phyloP scores from a whole-genome alignment of 2,797 vertebrate species.

The Furcifer pardalis region DNA sequence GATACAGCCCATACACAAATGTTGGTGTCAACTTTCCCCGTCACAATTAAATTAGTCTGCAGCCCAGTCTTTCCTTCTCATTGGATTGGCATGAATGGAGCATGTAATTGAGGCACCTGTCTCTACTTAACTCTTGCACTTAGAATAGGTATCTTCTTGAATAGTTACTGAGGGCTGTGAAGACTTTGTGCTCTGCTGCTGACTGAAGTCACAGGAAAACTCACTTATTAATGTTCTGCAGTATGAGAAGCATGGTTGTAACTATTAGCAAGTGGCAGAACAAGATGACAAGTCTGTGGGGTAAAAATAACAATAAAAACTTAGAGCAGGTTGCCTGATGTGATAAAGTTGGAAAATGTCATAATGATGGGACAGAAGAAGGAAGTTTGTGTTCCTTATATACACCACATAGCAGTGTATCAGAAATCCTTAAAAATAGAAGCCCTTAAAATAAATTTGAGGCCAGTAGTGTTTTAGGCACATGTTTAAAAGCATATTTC shows the following conservation, averaged over 20 bases:
- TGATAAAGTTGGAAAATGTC: conserved; percentile 31
- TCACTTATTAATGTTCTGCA: background rate
- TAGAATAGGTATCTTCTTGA: background rate
- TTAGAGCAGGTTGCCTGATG: conserved; percentile 6
- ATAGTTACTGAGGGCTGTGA: background rate
- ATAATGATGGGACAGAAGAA: conserved; percentile 7
- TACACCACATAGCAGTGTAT: background rate
- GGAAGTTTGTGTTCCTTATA: background rate
- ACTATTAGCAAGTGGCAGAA: conserved; percentile 26
- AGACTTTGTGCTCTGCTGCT: background rate
- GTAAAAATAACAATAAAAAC: conserved; percentile 22
- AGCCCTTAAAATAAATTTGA: conserved; percentile 29
- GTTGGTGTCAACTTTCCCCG: background rate
- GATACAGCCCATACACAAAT: background rate
- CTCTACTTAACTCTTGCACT: background rate
- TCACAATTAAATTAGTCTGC: background rate
- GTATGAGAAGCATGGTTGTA: conserved; percentile 6
- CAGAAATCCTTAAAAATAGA: conserved; percentile 36
- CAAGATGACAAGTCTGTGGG: conserved; percentile 41
- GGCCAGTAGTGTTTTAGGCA: conserved; percentile 51
- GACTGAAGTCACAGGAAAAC: background rate
- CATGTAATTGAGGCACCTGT: background rate
- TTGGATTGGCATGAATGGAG: background rate
- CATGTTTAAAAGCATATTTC: conserved; percentile 54
- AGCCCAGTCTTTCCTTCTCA: background rate